Evolutionary conservation across 2,888 invertebrate genomes (phyloP), one percentile per base, ranked within the genome.

Genomic region (Macaria liturata): DNA sequence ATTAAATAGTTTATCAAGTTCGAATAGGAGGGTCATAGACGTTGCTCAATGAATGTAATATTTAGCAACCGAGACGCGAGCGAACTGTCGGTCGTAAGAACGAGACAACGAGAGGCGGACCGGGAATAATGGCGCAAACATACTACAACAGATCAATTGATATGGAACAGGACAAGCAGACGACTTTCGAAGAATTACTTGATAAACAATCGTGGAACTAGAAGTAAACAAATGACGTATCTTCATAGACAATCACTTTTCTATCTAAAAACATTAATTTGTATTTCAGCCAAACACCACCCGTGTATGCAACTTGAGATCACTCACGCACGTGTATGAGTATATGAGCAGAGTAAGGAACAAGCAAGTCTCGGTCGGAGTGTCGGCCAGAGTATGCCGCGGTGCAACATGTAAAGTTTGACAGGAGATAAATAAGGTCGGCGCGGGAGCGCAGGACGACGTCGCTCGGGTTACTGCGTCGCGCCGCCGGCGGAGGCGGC

Each of bases 381-480:
- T 20, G 20, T 20, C 20, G 34, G 34, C 4, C n/a, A n/a, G n/a
- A 72, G 71, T 76, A 75, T 77, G 75, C 69, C 75, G 72, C 75
- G 71, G 72, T 74, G 71, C 69, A 74, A 79, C 76, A 74, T 73
- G 74, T 80, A 74, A 75, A 74, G 56, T 66, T 50, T 62, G 57
- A 59, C 51, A 49, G 54, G 57, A 77, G 75, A 71, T 72, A 72
- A 77, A 77, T 76, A 72, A 80, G 76, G 73, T 75, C 69, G 67
- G 72, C 75, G 79, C 72, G 83, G 86, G 86, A 84, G 87, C 87
- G 80, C 85, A 84, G 83, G 85, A 83, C 85, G 81, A 84, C 83
- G 88, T 84, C 86, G 86, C 84, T 84, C 91, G 85, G 86, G 86
- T 83, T 82, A 91, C 89, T 91, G 90, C 89, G 88, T 83, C 86